Percentiles rank a stretch among this genome's conserved stretches.
Evolutionary conservation across 2,113 vertebrate species (phyloP).

Genomic region (Lethenteron camtschaticum): DNA sequence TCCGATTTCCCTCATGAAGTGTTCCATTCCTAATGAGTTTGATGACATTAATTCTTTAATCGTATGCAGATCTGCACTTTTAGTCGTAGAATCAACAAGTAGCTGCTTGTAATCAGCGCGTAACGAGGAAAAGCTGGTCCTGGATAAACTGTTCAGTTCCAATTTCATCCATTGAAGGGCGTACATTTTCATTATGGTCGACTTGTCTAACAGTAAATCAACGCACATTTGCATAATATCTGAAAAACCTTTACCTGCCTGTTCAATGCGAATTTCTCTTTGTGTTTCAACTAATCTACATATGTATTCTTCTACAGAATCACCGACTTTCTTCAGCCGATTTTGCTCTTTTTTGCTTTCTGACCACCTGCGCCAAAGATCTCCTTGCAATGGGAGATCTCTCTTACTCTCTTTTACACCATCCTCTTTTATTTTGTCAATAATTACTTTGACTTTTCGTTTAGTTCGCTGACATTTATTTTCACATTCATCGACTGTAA

Average conservation of each 20-base stretch:
- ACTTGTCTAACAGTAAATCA: neutral
- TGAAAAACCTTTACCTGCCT: neutral
- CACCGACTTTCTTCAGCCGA: neutral
- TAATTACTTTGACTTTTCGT: neutral
- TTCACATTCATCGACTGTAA: neutral
- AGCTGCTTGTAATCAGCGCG: neutral
- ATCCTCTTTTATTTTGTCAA: neutral
- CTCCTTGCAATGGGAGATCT: neutral
- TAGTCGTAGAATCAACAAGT: neutral
- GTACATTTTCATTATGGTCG: neutral
- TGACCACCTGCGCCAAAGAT: neutral
- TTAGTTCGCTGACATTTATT: neutral
- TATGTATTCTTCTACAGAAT: neutral
- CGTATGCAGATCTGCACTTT: neutral
- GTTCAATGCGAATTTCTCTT: neutral
- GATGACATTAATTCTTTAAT: neutral
- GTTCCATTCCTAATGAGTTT: conserved; percentile 9
- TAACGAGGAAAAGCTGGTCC: neutral
- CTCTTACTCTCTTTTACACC: neutral
- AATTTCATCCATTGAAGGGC: neutral
- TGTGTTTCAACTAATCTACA: neutral
- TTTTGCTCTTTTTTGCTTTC: neutral
- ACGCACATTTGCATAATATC: neutral
- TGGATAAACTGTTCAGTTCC: neutral
- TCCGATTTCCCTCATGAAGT: conserved; percentile 40